phyloP scores from a whole-genome alignment of 2,888 invertebrate species.

The Petrolisthes cinctipes region DNA sequence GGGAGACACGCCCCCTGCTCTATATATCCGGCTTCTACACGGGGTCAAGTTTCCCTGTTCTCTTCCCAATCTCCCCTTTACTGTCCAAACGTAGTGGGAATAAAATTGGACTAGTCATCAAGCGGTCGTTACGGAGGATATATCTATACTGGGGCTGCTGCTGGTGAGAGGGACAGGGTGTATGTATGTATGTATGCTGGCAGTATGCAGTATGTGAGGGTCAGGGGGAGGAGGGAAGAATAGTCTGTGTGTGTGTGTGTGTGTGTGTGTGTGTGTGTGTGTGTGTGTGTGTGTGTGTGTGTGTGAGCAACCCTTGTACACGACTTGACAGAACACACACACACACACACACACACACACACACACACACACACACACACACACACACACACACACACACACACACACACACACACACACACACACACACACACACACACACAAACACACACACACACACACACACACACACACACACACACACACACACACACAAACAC shows the following conservation, averaged over 20 bases:
- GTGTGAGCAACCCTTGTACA: not conserved
- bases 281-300: conserved; percentile 30
- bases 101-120: too few species aligned
- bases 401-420: not conserved
- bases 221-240: not conserved
- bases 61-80: too few species aligned
- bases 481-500: too few species aligned
- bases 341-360: not conserved
- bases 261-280: conserved; percentile 28
- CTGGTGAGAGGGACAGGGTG: not conserved
- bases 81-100: too few species aligned
- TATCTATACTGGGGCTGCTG: not conserved
- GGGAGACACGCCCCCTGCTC: too few species aligned
- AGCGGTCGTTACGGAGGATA: not conserved
- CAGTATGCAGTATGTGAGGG: not conserved
- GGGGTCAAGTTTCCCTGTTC: too few species aligned
- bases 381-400: not conserved
- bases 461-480: not conserved
- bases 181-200: too few species aligned
- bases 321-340: too few species aligned
- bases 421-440: not conserved
- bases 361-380: not conserved
- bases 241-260: not conserved
- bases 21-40: too few species aligned
- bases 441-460: not conserved